Percentiles rank a stretch among this genome's conserved stretches.
phyloP scores from a whole-genome alignment of 2,797 vertebrate genomes.

The Xiphorhynchus erythropygius region DNA sequence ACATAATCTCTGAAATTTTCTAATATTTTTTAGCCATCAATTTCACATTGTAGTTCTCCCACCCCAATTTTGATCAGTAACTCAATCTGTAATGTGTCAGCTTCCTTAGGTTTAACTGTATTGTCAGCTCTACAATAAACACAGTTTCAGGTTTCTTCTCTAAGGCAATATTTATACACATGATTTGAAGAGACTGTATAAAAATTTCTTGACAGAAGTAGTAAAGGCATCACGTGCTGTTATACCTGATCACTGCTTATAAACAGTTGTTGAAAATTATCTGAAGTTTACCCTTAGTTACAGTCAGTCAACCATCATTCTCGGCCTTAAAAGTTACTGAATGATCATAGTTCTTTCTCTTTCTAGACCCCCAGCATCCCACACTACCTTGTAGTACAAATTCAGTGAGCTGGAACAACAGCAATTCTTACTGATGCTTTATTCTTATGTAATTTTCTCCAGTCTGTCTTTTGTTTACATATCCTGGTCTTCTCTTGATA shows the following conservation, averaged over 20 bases:
- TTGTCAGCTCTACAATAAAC: neutral
- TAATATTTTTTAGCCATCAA: neutral
- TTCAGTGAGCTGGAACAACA: neutral
- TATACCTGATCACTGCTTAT: neutral
- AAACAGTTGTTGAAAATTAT: constrained; percentile 4
- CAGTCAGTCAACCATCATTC: neutral
- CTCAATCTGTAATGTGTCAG: neutral
- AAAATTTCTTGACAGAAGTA: neutral
- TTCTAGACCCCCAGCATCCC: neutral
- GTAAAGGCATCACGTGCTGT: neutral
- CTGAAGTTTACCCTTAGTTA: neutral
- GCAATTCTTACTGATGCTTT: neutral
- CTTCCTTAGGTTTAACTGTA: neutral
- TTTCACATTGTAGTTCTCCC: neutral
- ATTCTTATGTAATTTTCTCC: neutral
- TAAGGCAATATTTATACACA: neutral
- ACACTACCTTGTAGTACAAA: neutral
- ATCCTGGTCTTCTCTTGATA: neutral
- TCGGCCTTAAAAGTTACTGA: neutral
- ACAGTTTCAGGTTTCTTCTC: neutral
- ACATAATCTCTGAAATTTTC: neutral
- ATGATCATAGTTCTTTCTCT: neutral
- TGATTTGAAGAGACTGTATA: neutral
- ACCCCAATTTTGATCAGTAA: neutral
- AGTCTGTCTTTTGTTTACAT: neutral